Percentiles rank a stretch among this genome's conserved stretches.
phyloP scores from a whole-genome alignment of 2,797 vertebrate species.

The Champsocephalus gunnari region DNA sequence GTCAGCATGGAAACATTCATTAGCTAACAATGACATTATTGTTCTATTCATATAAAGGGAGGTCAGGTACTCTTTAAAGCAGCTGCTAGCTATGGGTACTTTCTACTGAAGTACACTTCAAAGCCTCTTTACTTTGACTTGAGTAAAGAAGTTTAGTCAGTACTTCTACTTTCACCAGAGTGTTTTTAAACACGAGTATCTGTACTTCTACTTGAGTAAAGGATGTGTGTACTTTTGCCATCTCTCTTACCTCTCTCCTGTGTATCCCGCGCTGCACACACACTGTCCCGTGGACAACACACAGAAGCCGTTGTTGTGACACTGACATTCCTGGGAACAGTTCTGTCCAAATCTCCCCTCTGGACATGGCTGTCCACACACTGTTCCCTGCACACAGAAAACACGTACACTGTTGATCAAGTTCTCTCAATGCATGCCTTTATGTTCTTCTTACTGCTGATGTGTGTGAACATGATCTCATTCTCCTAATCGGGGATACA shows the following conservation, averaged over 20 bases:
- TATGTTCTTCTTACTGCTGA: not conserved
- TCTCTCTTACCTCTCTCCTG: constrained; percentile 89
- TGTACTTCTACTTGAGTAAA: too few relatives aligned
- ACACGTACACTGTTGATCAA: not conserved
- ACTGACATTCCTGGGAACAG: constrained; percentile 96
- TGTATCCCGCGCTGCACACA: constrained; percentile 92
- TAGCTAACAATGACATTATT: too few relatives aligned
- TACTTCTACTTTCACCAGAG: too few relatives aligned
- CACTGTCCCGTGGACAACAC: constrained; percentile 89
- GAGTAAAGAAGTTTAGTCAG: too few relatives aligned
- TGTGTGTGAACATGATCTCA: not conserved
- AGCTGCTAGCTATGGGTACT: too few relatives aligned
- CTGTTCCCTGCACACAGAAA: constrained; percentile 88
- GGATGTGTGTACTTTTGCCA: too few relatives aligned
- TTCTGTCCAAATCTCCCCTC: constrained; percentile 92
- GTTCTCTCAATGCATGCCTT: not conserved
- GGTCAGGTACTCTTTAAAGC: too few relatives aligned
- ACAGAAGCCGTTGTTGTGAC: constrained; percentile 94
- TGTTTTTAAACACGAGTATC: too few relatives aligned
- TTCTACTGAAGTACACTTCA: too few relatives aligned
- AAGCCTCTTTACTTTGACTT: too few relatives aligned
- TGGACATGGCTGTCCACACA: constrained; percentile 97
- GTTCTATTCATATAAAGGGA: too few relatives aligned
- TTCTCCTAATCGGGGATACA: not conserved
- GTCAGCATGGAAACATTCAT: too few relatives aligned